Evolutionary conservation across 2,888 invertebrate genomes (phyloP).

Genomic region (Perizoma flavofasciatum): DNA sequence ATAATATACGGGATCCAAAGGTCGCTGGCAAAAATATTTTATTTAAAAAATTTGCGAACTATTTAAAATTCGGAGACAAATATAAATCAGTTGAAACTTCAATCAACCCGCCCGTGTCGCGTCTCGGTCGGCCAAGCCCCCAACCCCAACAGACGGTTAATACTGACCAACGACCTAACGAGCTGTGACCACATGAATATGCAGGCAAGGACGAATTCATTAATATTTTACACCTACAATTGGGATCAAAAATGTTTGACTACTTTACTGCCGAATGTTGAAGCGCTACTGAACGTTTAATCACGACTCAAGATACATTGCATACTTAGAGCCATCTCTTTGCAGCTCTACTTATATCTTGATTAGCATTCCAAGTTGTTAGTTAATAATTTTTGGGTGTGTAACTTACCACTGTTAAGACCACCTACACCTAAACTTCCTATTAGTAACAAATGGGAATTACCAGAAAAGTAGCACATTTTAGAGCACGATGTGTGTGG

Average conservation of each 20-base stretch:
- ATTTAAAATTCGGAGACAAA: constrained; percentile 22
- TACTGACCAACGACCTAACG: constrained; percentile 79
- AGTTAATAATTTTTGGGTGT: too few relatives aligned
- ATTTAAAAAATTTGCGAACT: background rate
- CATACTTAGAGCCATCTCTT: too few relatives aligned
- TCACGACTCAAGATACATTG: too few relatives aligned
- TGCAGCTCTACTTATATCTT: too few relatives aligned
- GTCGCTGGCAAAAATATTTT: too few relatives aligned
- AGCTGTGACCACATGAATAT: constrained; percentile 80
- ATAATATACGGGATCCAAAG: too few relatives aligned
- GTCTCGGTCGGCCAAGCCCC: constrained; percentile 16
- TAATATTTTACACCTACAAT: constrained; percentile 59
- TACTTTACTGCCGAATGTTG: background rate
- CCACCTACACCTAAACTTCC: too few relatives aligned
- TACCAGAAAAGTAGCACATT: too few relatives aligned
- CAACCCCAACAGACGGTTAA: constrained; percentile 62
- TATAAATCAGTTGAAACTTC: constrained; percentile 26
- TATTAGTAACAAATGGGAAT: too few relatives aligned
- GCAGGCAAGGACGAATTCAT: constrained; percentile 72
- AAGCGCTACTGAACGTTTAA: too few relatives aligned
- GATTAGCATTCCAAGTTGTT: too few relatives aligned
- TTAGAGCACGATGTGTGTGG: constrained; percentile 15
- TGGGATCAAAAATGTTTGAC: constrained; percentile 19
- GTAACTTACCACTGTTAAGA: too few relatives aligned
- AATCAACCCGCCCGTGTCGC: constrained; percentile 22